Conservation (phyloP, 2,113 vertebrate genomes). For the Sander vitreus region DNA sequence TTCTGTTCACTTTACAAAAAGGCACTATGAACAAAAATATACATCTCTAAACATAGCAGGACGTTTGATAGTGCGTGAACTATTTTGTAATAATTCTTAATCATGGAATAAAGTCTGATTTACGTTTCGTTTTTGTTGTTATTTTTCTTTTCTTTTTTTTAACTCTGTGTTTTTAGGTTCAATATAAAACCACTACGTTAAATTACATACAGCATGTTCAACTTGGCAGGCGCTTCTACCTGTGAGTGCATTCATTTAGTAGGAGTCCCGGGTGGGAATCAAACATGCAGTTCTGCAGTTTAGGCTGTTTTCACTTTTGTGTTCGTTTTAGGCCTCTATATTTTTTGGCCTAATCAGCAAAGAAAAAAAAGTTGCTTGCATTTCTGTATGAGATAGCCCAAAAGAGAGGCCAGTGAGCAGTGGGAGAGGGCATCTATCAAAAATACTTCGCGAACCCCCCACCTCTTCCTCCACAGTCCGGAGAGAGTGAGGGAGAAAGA, state of each 20-base stretch:
- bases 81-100: neutral
- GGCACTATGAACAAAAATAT: neutral
- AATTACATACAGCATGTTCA: conserved; percentile 5
- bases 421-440: conserved; percentile 80
- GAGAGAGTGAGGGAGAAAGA: conserved; percentile 46
- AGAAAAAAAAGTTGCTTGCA: conserved; percentile 27
- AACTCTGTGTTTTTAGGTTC: neutral
- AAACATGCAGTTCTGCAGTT: conserved; percentile 22
- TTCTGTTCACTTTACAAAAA: neutral
- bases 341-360: conserved; percentile 69
- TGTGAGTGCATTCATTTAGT: conserved; percentile 25
- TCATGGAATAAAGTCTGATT: neutral
- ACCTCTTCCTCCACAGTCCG: conserved; percentile 64
- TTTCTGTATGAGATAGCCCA: conserved; percentile 40
- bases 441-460: conserved; percentile 60
- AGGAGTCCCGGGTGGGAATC: conserved; percentile 32
- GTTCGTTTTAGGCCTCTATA: conserved; percentile 38
- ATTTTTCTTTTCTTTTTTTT: neutral
- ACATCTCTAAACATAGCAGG: neutral
- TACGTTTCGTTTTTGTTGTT: neutral
- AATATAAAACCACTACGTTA: neutral
- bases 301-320: conserved; percentile 31
- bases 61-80: neutral
- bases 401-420: conserved; percentile 55
- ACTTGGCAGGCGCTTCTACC: conserved; percentile 29